Evolutionary conservation across 1,140 invertebrate species (phyloP).

Genomic region (Phymorhynchus buccinoides): DNA sequence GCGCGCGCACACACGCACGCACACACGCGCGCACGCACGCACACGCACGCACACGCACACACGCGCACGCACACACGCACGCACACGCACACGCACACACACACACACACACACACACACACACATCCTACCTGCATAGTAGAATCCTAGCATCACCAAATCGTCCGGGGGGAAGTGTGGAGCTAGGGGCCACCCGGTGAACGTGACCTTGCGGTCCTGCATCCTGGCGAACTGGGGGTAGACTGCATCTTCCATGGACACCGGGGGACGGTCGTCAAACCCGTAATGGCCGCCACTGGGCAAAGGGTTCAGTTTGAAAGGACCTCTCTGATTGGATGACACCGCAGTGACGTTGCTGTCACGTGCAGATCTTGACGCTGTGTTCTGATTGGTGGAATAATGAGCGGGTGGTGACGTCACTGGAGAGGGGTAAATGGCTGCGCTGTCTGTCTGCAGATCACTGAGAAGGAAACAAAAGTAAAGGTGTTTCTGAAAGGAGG

Average conservation of each 20-base stretch:
- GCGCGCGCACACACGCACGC: neutral
- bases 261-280: conserved; percentile 13
- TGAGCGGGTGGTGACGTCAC: neutral
- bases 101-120: neutral
- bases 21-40: neutral
- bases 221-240: conserved; percentile 26
- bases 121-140: conserved; percentile 22
- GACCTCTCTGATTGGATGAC: neutral
- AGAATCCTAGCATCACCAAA: conserved; percentile 25
- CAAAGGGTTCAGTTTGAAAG: neutral
- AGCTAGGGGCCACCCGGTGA: conserved; percentile 1
- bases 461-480: no score
- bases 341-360: neutral
- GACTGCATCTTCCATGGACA: conserved; percentile 1
- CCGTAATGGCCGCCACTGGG: neutral
- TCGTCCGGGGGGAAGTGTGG: conserved; percentile 1
- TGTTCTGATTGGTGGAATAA: neutral
- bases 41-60: neutral
- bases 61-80: neutral
- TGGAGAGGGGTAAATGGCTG: neutral
- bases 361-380: neutral
- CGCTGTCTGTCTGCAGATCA: conserved; percentile 31
- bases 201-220: neutral
- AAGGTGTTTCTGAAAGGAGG: no score
- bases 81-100: neutral